These are phyloP conservation scores for Apocheima hispidaria DNA, from an alignment of 2,888 invertebrate species.

Conservation along the genomic window DNA sequence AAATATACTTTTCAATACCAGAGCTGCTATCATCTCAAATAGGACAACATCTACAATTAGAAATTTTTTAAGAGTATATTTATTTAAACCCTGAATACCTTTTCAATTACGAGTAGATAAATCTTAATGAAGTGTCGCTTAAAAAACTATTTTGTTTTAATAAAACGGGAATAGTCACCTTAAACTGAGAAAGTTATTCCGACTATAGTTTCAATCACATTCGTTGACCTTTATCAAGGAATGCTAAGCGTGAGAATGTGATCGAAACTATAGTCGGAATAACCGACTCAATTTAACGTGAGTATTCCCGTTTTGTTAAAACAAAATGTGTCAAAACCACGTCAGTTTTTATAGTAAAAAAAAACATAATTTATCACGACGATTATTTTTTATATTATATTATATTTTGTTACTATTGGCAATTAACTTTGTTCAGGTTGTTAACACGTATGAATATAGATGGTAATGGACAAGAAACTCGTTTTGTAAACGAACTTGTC, in stretches of 20 bases:
- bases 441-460: constrained; percentile 27
- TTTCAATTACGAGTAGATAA: background rate
- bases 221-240: too few species aligned
- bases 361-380: constrained; percentile 4
- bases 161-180: too few species aligned
- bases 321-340: too few species aligned
- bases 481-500: constrained; percentile 25
- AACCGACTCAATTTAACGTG: too few species aligned
- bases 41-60: background rate
- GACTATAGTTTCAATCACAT: too few species aligned
- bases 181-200: too few species aligned
- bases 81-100: background rate
- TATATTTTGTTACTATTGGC: constrained; percentile 1
- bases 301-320: too few species aligned
- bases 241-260: too few species aligned
- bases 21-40: background rate
- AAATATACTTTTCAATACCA: background rate
- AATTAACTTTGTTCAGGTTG: constrained; percentile 3
- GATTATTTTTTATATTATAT: background rate
- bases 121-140: constrained; percentile 13
- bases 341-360: constrained; percentile 3
- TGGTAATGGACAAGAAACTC: constrained; percentile 24
- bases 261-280: too few species aligned
- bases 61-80: background rate
- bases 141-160: too few species aligned